Base-by-base conservation (phyloP, 37 sponge, comb jelly and placozoan genomes). In the Bolinopsis microptera region DNA sequence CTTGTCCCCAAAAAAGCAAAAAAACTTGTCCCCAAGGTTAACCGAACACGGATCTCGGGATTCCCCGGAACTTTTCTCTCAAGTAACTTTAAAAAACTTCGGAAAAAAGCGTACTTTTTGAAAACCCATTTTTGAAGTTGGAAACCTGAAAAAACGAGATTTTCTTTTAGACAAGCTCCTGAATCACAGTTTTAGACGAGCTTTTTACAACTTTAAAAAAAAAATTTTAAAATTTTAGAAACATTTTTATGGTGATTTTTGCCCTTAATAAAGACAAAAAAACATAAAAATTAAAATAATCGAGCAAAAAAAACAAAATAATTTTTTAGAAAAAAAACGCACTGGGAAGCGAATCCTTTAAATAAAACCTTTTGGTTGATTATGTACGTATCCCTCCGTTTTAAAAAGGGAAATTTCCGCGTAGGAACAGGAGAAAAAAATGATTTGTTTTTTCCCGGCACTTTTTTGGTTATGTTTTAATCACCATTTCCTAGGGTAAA, bases 1-100 rank as follows among this genome's bases (percentile, higher is more conserved):
- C 61, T 86, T 86, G 61, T 86, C 90, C n/a, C n/a, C n/a, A n/a
- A 86, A 86, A 86, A 86, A 33, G 90, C 13, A 48, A 40, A 86
- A 86, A 86, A 28, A 48, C 90, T 27, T 86, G 90, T 27, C n/a
- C n/a, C 90, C 39, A n/a, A 86, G 22, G 26, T 86, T 86, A 0
- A 86, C 90, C 26, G 9, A 25, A 26, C 61, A 36, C 0, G 90
- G 90, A 27, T 86, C 90, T 1, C 90, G 40, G 0, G 35, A 16
- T 25, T 34, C 39, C n/a, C 3, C 8, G 90, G 61, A 86, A 86
- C 31, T 23, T 41, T 16, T 39, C 61, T 27, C 90, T 2, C 30
- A 86, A 27, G 61, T 41, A 86, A 48, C 39, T 86, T 40, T 86
- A 86, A 0, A 86, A 48, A 2, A 39, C 39, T 38, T 27, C 3